Evolutionary conservation across 2,113 vertebrate genomes (phyloP), one percentile per base, ranked within the genome.

Genomic region (Trochalopteron elliotii): DNA sequence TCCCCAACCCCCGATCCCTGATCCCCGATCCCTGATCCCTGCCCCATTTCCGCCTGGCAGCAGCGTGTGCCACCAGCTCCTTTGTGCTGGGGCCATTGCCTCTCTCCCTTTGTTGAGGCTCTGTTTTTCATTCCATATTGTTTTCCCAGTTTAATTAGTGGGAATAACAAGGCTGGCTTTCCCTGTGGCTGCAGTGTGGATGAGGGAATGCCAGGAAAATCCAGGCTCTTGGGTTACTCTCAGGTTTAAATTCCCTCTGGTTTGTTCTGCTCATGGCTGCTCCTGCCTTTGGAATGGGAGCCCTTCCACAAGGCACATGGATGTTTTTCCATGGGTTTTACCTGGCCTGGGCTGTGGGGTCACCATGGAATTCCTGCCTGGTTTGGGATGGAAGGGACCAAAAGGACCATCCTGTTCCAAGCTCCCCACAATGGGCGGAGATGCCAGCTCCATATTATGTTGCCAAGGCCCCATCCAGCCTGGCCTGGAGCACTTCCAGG

Each of bases 261-360:
- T 3, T 23, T 10, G 1, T 5, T 6, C 31, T 20, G 39, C 42
- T 49, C 0, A 0, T 9, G 7, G 2, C 24, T 2, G 31, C 39
- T 9, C 15, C 27, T 64, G 37, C 28, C 87, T 77, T 27, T 24
- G 82, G 87, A 28, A 55, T 8, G 28, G n/a, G 37, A 77, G 50
- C 33, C 22, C 24, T 30, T 59, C 23, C 35, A 3, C 9, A 0
- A 0, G 2, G 72, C 57, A 23, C 3, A 0, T 7, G n/a, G 12
- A 11, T 25, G 15, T 31, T 23, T 42, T 42, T 2, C 44, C 19
- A 1, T 4, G 42, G n/a, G 1, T 1, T 6, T 19, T 14, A 3
- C 35, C 53, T 3, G 13, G n/a, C 49, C 71, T 6, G 30, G 83
- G 67, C 57, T 23, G 17, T 4, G 15, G 22, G 49, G 4, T 64